Evolutionary conservation across 2,797 vertebrate species (phyloP).

Genomic region (Astyanax mexicanus): DNA sequence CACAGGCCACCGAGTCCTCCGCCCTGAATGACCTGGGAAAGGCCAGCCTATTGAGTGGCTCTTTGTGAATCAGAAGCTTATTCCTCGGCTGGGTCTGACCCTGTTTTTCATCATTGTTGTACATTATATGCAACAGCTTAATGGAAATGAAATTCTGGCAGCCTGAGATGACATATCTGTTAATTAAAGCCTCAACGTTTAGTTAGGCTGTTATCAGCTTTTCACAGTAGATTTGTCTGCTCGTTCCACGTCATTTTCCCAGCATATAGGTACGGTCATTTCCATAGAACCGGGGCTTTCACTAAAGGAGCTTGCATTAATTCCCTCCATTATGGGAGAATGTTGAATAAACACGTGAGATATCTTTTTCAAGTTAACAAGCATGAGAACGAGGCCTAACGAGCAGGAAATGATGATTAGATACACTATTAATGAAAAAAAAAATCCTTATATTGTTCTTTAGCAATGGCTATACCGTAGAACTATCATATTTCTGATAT

Average conservation of each 20-base stretch:
- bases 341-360: slow-evolving; percentile 15
- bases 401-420: slow-evolving; percentile 12
- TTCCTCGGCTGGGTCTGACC: slow-evolving; percentile 20
- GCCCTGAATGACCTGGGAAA: background rate
- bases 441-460: background rate
- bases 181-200: slow-evolving; percentile 58
- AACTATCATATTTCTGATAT: no score
- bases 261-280: background rate
- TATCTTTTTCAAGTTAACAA: slow-evolving; percentile 22
- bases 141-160: slow-evolving; percentile 31
- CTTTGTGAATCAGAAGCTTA: slow-evolving; percentile 28
- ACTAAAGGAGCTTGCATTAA: slow-evolving; percentile 5
- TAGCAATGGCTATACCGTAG: background rate
- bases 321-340: slow-evolving; percentile 14
- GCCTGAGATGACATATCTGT: slow-evolving; percentile 28
- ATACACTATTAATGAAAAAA: background rate
- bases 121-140: slow-evolving; percentile 37
- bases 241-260: slow-evolving; percentile 26
- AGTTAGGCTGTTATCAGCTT: slow-evolving; percentile 65
- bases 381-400: background rate
- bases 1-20: background rate
- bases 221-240: slow-evolving; percentile 45
- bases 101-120: slow-evolving; percentile 34
- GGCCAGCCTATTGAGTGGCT: slow-evolving; percentile 2
- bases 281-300: slow-evolving; percentile 6